Conservation (phyloP, 2,113 vertebrate genomes). For the Burhinus bistriatus region DNA sequence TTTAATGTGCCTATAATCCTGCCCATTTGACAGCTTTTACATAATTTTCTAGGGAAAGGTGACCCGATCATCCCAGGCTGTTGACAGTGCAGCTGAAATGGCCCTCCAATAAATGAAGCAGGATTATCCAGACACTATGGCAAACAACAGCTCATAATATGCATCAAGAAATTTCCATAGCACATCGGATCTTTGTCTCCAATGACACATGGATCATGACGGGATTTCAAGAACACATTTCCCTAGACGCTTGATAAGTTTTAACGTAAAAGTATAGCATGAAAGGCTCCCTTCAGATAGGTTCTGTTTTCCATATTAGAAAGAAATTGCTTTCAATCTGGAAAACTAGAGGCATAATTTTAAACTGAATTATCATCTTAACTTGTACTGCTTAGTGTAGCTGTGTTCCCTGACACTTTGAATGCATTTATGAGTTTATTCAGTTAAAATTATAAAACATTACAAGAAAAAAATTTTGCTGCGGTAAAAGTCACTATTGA, state of each 20-base stretch:
- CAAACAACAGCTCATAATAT: constrained; percentile 78
- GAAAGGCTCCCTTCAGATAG: constrained; percentile 24
- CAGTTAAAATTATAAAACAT: constrained; percentile 33
- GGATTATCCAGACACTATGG: constrained; percentile 77
- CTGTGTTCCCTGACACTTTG: not conserved
- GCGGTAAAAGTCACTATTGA: constrained; percentile 1
- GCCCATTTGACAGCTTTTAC: constrained; percentile 84
- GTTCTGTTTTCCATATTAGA: constrained; percentile 30
- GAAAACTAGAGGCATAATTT: constrained; percentile 40
- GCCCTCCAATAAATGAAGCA: constrained; percentile 76
- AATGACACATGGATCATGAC: constrained; percentile 62
- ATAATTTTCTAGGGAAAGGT: constrained; percentile 87
- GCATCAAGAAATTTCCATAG: constrained; percentile 74
- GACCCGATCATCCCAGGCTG: constrained; percentile 74
- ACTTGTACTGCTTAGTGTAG: not conserved
- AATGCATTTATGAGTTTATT: constrained; percentile 49
- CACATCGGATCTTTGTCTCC: constrained; percentile 63
- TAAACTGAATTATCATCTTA: constrained; percentile 34
- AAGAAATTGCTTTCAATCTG: constrained; percentile 9
- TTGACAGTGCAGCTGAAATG: constrained; percentile 77
- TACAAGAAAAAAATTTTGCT: not conserved
- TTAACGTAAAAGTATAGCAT: constrained; percentile 46
- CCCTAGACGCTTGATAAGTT: constrained; percentile 61
- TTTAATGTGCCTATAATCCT: constrained; percentile 79
- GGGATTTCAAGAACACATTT: constrained; percentile 65